These are phyloP conservation scores for Ochotona curzoniae DNA, from an alignment of 2,113 vertebrate genomes.

Conservation along the genomic window DNA sequence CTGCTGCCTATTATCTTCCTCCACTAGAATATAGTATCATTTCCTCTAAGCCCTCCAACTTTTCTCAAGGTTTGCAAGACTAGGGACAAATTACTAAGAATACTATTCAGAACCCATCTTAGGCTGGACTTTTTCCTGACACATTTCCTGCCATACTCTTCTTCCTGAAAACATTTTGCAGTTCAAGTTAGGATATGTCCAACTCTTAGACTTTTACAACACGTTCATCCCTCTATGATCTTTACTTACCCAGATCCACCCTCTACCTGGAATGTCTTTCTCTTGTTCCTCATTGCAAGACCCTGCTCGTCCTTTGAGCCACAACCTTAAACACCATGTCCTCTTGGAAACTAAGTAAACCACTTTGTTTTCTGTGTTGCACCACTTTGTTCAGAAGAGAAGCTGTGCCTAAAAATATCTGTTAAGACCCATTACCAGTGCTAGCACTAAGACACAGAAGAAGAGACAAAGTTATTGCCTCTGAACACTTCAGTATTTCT, in stretches of 20 bases:
- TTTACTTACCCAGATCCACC: neutral
- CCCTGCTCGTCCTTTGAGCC: neutral
- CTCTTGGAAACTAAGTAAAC: neutral
- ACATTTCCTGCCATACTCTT: neutral
- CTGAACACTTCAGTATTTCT: neutral
- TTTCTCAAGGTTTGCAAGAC: neutral
- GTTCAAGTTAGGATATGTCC: neutral
- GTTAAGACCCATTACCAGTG: neutral
- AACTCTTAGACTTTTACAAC: neutral
- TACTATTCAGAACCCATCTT: neutral
- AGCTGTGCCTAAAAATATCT: neutral
- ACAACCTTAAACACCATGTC: neutral
- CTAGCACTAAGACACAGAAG: neutral
- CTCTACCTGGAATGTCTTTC: neutral
- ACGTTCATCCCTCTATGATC: neutral
- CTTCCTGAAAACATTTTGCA: neutral
- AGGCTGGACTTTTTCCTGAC: neutral
- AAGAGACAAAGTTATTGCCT: neutral
- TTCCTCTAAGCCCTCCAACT: neutral
- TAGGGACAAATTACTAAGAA: neutral
- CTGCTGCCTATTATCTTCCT: neutral
- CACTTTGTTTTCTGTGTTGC: neutral
- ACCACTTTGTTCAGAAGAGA: constrained; percentile 3
- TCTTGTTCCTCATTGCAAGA: neutral
- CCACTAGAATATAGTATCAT: neutral